Base-by-base conservation (phyloP, 2,113 vertebrate genomes). In the Nibea albiflora region DNA sequence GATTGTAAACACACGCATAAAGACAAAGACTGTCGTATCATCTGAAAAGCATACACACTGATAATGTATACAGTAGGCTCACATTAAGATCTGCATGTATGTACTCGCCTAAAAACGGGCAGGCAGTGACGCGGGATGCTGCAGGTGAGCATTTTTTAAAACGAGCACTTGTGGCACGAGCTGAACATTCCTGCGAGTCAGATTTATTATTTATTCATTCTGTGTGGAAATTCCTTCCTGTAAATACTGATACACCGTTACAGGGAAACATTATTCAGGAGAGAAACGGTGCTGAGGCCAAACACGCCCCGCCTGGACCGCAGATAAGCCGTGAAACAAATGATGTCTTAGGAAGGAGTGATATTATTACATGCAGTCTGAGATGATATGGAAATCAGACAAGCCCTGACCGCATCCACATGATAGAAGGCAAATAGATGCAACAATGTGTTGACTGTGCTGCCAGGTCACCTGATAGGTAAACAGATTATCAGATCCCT, bases 371-470 rank as follows among this genome's bases (percentile, higher is more conserved):
- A 1, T 44, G 4, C n/a, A 64, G 4, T 20, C 14, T 1, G 47
- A 70, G 28, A 50, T 22, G 20, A 49, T 26, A 76, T 66, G 65
- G 53, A 76, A 80, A 80, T 65, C 31, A 68, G n/a, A 42, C 57
- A 42, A 7, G 53, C 4, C 2, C 31, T 11, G 11, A 39, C 39
- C 11, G 57, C 39, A 46, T n/a, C 15, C 62, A 60, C 1, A 11
- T 22, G 22, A 67, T 49, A 24, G 67, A 0, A 47, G 16, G 22
- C 17, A 46, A 58, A 73, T 10, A 20, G n/a, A 72, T 5, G 16
- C 54, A 0, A 58, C 9, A 44, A 11, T 35, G 62, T 12, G 78
- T 52, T 26, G 20, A 64, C 28, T 73, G 54, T 52, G 22, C 26
- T 22, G 60, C 5, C 44, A 11, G 4, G 0, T 0, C 47, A 54